These are phyloP conservation scores for Anoplophora glabripennis DNA, from an alignment of 1,140 invertebrate genomes.

Conservation along the genomic window DNA sequence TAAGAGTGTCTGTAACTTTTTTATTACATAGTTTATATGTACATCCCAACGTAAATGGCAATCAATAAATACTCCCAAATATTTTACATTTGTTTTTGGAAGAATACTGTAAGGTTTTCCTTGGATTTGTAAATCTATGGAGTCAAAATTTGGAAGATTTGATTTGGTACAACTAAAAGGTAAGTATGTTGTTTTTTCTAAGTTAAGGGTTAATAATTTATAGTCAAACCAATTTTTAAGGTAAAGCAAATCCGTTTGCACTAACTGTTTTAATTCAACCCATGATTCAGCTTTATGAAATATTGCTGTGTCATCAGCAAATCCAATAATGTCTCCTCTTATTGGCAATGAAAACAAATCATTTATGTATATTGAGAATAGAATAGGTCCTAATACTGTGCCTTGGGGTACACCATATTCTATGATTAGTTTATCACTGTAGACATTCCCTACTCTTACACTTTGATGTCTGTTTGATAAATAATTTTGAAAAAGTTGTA, in stretches of 20 bases:
- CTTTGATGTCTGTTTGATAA: too few species aligned
- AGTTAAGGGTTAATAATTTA: background rate
- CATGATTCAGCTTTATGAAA: slow-evolving; percentile 8
- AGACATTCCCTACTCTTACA: background rate
- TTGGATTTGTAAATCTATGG: too few species aligned
- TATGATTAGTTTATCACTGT: background rate
- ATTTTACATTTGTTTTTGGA: too few species aligned
- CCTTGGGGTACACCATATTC: slow-evolving; percentile 6
- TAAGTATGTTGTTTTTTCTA: too few species aligned
- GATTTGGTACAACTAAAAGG: too few species aligned
- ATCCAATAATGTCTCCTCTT: slow-evolving; percentile 1
- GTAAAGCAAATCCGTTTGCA: background rate
- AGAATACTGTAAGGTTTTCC: too few species aligned
- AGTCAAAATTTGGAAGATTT: too few species aligned
- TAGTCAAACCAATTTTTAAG: slow-evolving; percentile 7
- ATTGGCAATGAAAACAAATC: background rate
- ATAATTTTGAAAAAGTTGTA: background rate
- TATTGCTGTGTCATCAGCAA: slow-evolving; percentile 10
- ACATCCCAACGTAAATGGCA: too few species aligned
- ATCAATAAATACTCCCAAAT: too few species aligned
- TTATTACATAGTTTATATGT: too few species aligned
- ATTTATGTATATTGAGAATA: slow-evolving; percentile 10
- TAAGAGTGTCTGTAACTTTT: too few species aligned
- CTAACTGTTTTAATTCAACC: slow-evolving; percentile 9
- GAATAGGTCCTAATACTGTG: slow-evolving; percentile 5